Evolutionary conservation across 2,113 vertebrate genomes (phyloP), one percentile per base, ranked within the genome.

Genomic region (Zosterops pallidus): DNA sequence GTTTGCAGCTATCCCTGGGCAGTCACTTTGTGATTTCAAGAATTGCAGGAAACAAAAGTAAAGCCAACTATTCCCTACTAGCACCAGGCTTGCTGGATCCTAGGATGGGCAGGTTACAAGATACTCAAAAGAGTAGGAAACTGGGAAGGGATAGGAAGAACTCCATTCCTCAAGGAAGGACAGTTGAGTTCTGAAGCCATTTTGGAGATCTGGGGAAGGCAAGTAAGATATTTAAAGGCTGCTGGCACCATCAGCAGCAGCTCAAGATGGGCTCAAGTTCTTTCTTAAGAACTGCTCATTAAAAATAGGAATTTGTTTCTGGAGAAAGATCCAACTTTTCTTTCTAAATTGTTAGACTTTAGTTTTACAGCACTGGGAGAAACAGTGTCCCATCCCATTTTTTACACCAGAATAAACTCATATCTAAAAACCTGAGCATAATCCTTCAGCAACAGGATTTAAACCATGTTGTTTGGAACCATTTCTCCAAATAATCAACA

Each of bases 41-140:
- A 97, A 94, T 4, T 96, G 94, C 96, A 97, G 97, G 97, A 97
- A 97, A 97, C 95, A 93, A 92, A 96, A 95, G 69, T 85, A 94
- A 89, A 94, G 78, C 59, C 82, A 89, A 74, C 53, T 91, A 90
- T 62, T 92, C 86, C 49, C 72, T 90, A 93, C 59, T 96, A 97
- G 94, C 95, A 95, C 90, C 91, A 81, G 69, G 82, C 80, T 89
- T 90, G 64, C 92, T 82, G 63, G 72, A 74, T 90, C 86, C 72
- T 84, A 64, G 82, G 82, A 91, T 75, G 83, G 76, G 52, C 59
- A 84, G 47, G 76, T 72, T 88, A 90, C 52, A 91, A 69, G 63
- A 70, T 52, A 74, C 9, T 53, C 9, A 10, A 75, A 81, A 74
- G 44, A 50, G 22, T 33, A 28, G 62, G 49, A 91, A 70, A 23